Base-by-base conservation (phyloP, 2,888 invertebrate genomes). In the Ferdinandea cuprea region DNA sequence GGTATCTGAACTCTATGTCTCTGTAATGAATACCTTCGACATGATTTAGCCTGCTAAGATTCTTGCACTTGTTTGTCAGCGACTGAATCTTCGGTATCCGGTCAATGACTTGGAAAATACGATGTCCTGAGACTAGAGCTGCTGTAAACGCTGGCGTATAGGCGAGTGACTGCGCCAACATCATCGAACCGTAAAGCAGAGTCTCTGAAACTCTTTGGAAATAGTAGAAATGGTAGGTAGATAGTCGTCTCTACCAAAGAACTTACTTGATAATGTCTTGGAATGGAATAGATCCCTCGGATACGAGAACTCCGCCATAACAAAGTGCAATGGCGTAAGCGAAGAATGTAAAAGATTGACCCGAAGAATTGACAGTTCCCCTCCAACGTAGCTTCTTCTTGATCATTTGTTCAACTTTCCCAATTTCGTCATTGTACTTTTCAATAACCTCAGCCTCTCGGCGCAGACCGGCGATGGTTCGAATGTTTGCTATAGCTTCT, bases 121-220 rank as follows among this genome's bases (percentile, higher is more conserved):
- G 92, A 2, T 94, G 94, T 0, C 94, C 95, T 0, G 95, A 94
- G 30, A 93, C 91, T 85, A 95, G 92, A 0, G 95, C 95, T n/a
- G 94, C 94, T 50, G 94, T 94, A 88, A 95, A 95, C 87, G 95
- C 95, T 0, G 96, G 95, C 0, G 95, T 95, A 88, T 95, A 96
- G 0, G 95, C 95, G 9, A 95, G 90, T 0, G 95, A 94, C 87
- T 95, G 95, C 0, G 95, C 95, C 89, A 95, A 92, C 94, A 95
- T 95, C 94, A 95, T 95, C 0, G 95, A 94, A 1, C 95, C 95
- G 87, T 95, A 95, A 15, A 96, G 92, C n/a, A 96, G 89, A 0
- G 95, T 94, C 88, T 96, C 95, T 0, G 95, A 95, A 11, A 95
- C 95, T 87, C 94, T 95, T 3, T 1, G 9, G 0, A 88, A 87